These are phyloP conservation scores for Phataginus tricuspis DNA, from an alignment of 2,797 vertebrate species.

Conservation along the genomic window DNA sequence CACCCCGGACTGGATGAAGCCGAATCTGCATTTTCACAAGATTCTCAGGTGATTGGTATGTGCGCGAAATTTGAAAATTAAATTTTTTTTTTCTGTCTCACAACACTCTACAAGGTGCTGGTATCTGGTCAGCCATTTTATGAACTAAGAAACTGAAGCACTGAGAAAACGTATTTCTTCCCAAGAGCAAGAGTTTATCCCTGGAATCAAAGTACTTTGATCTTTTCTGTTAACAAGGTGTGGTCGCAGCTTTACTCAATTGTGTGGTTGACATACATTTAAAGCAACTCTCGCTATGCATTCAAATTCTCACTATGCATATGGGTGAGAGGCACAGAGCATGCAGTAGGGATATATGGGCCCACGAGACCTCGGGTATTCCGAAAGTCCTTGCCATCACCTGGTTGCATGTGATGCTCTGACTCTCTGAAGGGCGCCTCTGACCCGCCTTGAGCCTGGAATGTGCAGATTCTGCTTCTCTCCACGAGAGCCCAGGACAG, in stretches of 20 bases:
- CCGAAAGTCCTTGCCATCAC: no score
- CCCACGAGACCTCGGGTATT: no score
- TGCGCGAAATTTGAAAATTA: neutral
- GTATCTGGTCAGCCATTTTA: neutral
- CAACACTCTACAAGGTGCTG: fast-evolving
- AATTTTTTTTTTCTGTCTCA: no score
- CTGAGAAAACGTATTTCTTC: neutral
- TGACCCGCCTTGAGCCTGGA: neutral
- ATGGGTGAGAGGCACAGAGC: neutral
- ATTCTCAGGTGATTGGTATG: fast-evolving
- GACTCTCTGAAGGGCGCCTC: neutral
- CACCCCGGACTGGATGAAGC: no score
- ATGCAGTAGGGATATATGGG: no score
- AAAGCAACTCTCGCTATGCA: neutral
- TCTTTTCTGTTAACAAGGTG: neutral
- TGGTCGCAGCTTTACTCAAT: neutral
- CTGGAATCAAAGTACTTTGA: neutral
- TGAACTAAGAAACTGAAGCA: neutral
- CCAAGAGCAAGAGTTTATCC: neutral
- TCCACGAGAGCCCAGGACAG: no score
- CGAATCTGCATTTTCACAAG: neutral
- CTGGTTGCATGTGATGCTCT: neutral
- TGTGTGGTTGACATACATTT: neutral
- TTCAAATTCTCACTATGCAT: neutral
- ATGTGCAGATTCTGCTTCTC: neutral